Evolutionary conservation across 2,113 vertebrate genomes (phyloP), one percentile per base, ranked within the genome.

Genomic region (Menidia beryllina): DNA sequence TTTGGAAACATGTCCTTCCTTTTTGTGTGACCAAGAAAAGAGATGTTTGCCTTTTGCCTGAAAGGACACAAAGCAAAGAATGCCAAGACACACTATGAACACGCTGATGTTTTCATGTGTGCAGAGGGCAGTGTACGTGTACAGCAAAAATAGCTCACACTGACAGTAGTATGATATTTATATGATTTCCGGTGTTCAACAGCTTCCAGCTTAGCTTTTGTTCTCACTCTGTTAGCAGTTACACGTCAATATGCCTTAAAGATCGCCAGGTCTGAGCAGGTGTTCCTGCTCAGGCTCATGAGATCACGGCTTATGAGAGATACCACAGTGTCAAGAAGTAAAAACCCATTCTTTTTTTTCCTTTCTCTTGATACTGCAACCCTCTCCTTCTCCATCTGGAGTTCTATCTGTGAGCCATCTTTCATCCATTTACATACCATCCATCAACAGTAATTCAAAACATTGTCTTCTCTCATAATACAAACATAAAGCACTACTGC

Each of bases 281-380:
- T 88, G 88, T 83, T 85, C 26, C 70, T 55, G 50, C 81, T 91
- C 88, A 77, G 14, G 14, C 76, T 25, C 51, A 63, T 85, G 82
- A 87, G 51, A 67, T 88, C 78, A 87, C 64, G 39, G 34, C 27
- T 62, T 70, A 27, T 52, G 67, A 72, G 64, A 82, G 62, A 81
- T 55, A 71, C 68, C 63, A 70, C 67, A 67, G 41, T 10, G 2
- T 17, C 21, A 43, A 65, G 55, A 20, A 66, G 48, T 20, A 36
- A 69, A 61, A 53, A 62, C 23, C 41, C 43, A 57, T 61, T 45
- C 75, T 71, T 60, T 77, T 34, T 57, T 70, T 57, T 51, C 82
- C 55, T 25, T 72, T 12, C 17, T 72, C 41, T 25, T 58, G 75
- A 73, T 73, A 41, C 49, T 51, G 78, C 65, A 70, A 69, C 59